Evolutionary conservation across 2,113 vertebrate genomes (phyloP).

Genomic region (Trichomycterus rosablanca): DNA sequence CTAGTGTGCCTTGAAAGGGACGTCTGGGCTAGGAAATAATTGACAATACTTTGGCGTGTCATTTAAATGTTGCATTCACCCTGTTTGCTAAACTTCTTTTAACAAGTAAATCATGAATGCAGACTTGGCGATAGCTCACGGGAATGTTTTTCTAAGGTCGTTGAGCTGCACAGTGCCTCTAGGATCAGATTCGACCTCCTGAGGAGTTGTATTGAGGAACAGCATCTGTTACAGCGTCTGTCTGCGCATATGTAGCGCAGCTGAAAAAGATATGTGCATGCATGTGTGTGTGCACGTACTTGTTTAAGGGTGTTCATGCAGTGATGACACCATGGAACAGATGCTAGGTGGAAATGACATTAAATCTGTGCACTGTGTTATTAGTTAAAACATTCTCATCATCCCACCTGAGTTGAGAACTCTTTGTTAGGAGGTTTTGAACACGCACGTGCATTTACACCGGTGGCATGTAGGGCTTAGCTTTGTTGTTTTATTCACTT

Average conservation of each 20-base stretch:
- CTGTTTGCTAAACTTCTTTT: too few species aligned
- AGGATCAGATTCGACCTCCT: too few species aligned
- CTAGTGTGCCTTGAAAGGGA: not conserved
- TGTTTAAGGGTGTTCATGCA: constrained; percentile 3
- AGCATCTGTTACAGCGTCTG: not conserved
- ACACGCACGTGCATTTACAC: too few species aligned
- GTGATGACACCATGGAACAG: constrained; percentile 26
- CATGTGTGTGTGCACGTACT: not conserved
- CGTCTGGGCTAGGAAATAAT: constrained; percentile 9
- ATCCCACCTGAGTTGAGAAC: not conserved
- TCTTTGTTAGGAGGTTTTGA: too few species aligned
- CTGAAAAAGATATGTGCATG: constrained; percentile 11
- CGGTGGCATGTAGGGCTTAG: too few species aligned
- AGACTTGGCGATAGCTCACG: too few species aligned
- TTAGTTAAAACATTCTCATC: constrained; percentile 26
- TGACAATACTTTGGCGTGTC: too few species aligned
- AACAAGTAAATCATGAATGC: too few species aligned
- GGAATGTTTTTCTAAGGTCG: too few species aligned
- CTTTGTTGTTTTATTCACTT: too few species aligned
- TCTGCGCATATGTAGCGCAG: constrained; percentile 7
- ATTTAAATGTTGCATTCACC: too few species aligned
- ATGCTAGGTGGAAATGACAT: constrained; percentile 28
- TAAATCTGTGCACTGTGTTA: constrained; percentile 16
- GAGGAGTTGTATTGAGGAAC: constrained; percentile 7
- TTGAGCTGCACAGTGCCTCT: too few species aligned